A percentile compares a stretch with the other conserved stretches of the same genome.
Conservation (phyloP, 2,888 invertebrate genomes). For the Aspidapion aeneum region DNA sequence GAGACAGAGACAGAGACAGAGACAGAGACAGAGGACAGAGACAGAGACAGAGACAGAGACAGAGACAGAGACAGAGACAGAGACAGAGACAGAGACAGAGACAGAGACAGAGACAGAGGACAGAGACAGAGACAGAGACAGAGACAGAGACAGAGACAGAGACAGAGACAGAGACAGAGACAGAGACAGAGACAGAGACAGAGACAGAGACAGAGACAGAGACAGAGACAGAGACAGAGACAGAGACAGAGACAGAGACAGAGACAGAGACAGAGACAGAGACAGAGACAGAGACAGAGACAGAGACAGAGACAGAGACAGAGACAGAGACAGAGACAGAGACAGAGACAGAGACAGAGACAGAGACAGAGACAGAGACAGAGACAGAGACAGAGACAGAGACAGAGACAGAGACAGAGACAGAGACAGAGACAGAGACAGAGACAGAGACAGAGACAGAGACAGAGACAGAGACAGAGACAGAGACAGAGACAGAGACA, state of each 20-base stretch:
- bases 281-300: conserved; percentile 10
- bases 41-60: no score
- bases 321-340: conserved; percentile 6
- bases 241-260: conserved; percentile 8
- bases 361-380: conserved; percentile 7
- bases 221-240: conserved; percentile 10
- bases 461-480: conserved; percentile 8
- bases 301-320: conserved; percentile 9
- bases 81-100: conserved; percentile 12
- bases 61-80: no score
- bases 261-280: conserved; percentile 10
- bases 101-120: conserved; percentile 9
- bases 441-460: conserved; percentile 6
- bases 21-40: no score
- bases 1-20: conserved; percentile 6
- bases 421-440: conserved; percentile 5
- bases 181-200: conserved; percentile 8
- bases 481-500: conserved; percentile 5
- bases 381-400: conserved; percentile 7
- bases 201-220: conserved; percentile 10
- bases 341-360: conserved; percentile 10
- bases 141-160: conserved; percentile 12
- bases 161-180: conserved; percentile 10
- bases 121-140: conserved; percentile 11
- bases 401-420: conserved; percentile 8